Percentiles rank a stretch among this genome's conserved stretches.
phyloP scores from a whole-genome alignment of 2,888 invertebrate genomes.

The Clitarchus hookeri region DNA sequence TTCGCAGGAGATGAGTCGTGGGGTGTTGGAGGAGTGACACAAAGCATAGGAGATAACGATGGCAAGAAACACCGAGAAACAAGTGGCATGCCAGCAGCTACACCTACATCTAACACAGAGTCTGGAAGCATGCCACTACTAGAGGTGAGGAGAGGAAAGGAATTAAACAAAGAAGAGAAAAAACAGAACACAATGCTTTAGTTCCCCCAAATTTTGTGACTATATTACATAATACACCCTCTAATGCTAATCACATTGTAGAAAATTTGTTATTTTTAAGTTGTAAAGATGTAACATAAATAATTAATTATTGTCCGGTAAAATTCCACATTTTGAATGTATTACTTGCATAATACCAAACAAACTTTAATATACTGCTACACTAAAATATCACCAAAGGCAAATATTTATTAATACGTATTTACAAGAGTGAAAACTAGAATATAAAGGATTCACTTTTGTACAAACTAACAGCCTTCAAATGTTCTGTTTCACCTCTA shows the following conservation, averaged over 20 bases:
- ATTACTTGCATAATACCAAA: not conserved
- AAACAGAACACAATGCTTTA: constrained; percentile 37
- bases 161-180: constrained; percentile 36
- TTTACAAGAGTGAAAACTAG: too few species aligned
- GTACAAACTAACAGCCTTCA: too few species aligned
- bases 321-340: not conserved
- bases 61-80: constrained; percentile 27
- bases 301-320: too few species aligned
- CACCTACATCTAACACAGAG: constrained; percentile 32
- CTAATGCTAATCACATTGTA: not conserved
- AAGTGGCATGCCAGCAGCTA: constrained; percentile 18
- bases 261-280: not conserved
- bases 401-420: too few species aligned
- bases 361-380: not conserved
- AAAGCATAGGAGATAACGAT: constrained; percentile 37
- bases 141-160: constrained; percentile 18
- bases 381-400: too few species aligned
- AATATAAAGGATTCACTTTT: too few species aligned
- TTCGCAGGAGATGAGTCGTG: constrained; percentile 23
- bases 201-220: constrained; percentile 29
- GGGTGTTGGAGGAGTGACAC: constrained; percentile 39
- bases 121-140: constrained; percentile 35
- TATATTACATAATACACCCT: not conserved
- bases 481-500: too few species aligned
- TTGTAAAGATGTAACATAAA: too few species aligned